Evolutionary conservation across 2,797 vertebrate genomes (phyloP), one percentile per base, ranked within the genome.

Genomic region (Tokudaia muenninki): DNA sequence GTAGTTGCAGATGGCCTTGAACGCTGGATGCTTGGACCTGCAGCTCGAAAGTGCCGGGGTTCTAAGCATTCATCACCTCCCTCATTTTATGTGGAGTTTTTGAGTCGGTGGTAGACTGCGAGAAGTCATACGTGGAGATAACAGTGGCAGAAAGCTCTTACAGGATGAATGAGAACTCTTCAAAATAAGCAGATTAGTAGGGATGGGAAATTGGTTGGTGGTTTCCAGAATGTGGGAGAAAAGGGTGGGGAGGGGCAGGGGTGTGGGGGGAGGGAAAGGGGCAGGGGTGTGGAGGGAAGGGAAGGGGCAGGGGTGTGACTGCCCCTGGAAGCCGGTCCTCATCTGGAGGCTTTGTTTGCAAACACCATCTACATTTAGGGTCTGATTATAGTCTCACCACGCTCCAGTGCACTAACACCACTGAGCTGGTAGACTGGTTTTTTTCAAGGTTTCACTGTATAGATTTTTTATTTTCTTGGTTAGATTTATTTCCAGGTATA

Each of bases 301-400:
- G 9, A 0, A 17, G 29, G 2, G 7, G 2, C 26, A 50, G 0
- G 17, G 24, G 29, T 7, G 11, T 14, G 34, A 52, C 2, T n/a
- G 16, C 9, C 37, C 74, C 41, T 37, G 22, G 52, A 24, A 29
- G 8, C 5, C 3, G 19, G 47, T 11, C 70, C 91, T 80, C 14
- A 50, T 78, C 16, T 61, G 11, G 3, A 4, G 63, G 31, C 1
- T 37, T 41, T 37, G 34, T 37, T 41, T 37, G 34, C 65, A n/a
- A 59, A 37, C 11, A 55, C 19, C 21, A 52, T 52, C 44, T 13
- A 34, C 37, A 75, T 83, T 83, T 79, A 55, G 41, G 0, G 79
- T 63, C 70, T 41, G 12, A 13, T 4, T 16, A 65, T n/a, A 3
- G 74, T 65, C 22, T 10, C 6, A 34, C 3, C 31, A 44, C 4